These are phyloP conservation scores for Ophion costatus DNA, from an alignment of 2,888 invertebrate genomes.

Conservation along the genomic window DNA sequence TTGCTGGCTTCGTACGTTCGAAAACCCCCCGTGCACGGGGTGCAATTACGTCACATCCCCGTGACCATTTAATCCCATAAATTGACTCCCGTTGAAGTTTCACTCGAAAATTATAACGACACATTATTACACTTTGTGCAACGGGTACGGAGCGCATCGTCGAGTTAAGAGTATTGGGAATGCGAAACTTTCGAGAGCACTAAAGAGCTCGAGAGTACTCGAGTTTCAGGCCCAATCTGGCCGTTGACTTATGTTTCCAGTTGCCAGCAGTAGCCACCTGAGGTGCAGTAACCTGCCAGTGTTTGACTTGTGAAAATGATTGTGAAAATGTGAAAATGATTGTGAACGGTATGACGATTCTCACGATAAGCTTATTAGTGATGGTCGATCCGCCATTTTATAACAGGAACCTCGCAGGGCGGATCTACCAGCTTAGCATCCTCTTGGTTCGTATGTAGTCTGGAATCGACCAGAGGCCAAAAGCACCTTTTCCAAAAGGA, in stretches of 20 bases:
- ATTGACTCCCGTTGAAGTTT: constrained; percentile 31
- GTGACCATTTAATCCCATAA: constrained; percentile 19
- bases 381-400: too few species aligned
- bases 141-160: background rate
- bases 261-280: background rate
- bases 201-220: background rate
- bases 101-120: background rate
- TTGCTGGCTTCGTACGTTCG: constrained; percentile 28
- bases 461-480: background rate
- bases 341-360: background rate
- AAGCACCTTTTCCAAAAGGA: too few species aligned
- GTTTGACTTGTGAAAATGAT: background rate
- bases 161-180: constrained; percentile 3
- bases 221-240: background rate
- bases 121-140: background rate
- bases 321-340: background rate
- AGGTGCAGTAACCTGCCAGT: background rate
- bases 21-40: background rate
- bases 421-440: background rate
- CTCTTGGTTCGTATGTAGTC: background rate
- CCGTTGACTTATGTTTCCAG: background rate
- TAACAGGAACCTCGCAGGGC: background rate
- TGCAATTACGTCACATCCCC: constrained; percentile 48
- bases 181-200: background rate
- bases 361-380: background rate